Base-by-base conservation (phyloP, 1,140 invertebrate genomes). In the Drosophila nasuta region DNA sequence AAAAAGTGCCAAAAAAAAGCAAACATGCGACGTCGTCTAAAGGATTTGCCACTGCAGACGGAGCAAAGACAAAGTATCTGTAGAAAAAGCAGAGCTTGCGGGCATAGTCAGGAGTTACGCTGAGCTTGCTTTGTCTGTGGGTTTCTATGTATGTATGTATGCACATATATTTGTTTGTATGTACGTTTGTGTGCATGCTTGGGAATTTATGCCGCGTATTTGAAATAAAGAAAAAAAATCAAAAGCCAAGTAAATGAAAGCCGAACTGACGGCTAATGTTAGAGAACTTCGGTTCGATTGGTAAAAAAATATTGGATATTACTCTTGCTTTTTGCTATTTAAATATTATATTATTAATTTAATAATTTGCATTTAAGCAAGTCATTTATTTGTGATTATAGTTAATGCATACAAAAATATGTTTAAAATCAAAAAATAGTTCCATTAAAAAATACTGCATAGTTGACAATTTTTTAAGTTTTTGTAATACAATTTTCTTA, bases 11-110 rank as follows among this genome's bases (percentile, higher is more conserved):
- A 70, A 89, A 83, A 82, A 80, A 89, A 89, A 67, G 80, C 80
- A 80, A 86, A 62, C 82, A 86, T 86, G 83, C 83, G 70, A 88
- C 66, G 83, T 88, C 70, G 79, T 88, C 83, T 71, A 88, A 87
- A 82, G 83, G 83, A 87, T 82, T 87, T 80, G 83, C 83, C 73
- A 88, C 52, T 63, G 73, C 80, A 82, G 79, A 71, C 82, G 66
- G 56, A 48, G 72, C 80, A 83, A 88, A 88, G 82, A 87, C 82
- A 87, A 87, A 87, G 83, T 88, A 73, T 56, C 54, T 75, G 59
- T 33, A 46, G 58, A 51, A 67, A 52, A 66, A 72, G 54, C 33
- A 46, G 17, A 43, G 49, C 43, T 62, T n/a, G 62, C 43, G 63
- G 57, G 52, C 58, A 63, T 11, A 57, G 62, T 4, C 49, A 10